Evolutionary conservation across 92 coral and sea anemone species (phyloP).

Genomic region (Bergia puertoricense): DNA sequence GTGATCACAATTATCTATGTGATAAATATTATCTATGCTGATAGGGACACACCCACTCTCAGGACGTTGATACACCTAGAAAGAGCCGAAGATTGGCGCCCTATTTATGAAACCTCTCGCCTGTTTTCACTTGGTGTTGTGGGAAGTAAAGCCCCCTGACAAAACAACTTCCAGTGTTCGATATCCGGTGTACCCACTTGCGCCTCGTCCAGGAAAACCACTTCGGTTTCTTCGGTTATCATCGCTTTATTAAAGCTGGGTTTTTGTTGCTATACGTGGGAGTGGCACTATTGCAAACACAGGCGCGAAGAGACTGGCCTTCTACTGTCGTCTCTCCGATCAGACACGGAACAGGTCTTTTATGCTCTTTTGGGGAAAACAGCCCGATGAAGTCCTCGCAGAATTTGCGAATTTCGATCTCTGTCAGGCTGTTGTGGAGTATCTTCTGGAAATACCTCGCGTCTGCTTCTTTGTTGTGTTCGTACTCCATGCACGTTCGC

Average conservation of each 20-base stretch:
- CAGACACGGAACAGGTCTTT: slow-evolving; percentile 52
- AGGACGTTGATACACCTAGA: too few species aligned
- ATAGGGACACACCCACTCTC: too few species aligned
- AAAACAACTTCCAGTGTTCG: slow-evolving; percentile 55
- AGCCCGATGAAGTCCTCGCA: slow-evolving; percentile 42
- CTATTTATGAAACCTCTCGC: slow-evolving; percentile 46
- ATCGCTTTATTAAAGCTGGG: slow-evolving; percentile 57
- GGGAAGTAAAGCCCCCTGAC: slow-evolving; percentile 54
- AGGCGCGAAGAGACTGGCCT: slow-evolving; percentile 56
- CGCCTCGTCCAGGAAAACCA: slow-evolving; percentile 57
- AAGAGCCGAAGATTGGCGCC: background rate
- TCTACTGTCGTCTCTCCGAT: slow-evolving; percentile 51
- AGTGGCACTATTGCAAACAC: slow-evolving; percentile 39
- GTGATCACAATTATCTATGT: too few species aligned
- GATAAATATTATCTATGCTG: too few species aligned
- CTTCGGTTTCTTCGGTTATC: slow-evolving; percentile 46
- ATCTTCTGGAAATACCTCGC: slow-evolving; percentile 31
- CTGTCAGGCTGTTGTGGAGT: slow-evolving; percentile 41
- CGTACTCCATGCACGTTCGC: too few species aligned
- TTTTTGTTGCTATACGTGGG: slow-evolving; percentile 42
- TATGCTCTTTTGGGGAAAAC: slow-evolving; percentile 41
- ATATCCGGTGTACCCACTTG: slow-evolving; percentile 29
- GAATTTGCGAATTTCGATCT: background rate
- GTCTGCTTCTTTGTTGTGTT: slow-evolving; percentile 19
- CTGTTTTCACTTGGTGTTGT: slow-evolving; percentile 49